phyloP scores from a whole-genome alignment of 2,888 invertebrate species.

The Spicauda simplicius region DNA sequence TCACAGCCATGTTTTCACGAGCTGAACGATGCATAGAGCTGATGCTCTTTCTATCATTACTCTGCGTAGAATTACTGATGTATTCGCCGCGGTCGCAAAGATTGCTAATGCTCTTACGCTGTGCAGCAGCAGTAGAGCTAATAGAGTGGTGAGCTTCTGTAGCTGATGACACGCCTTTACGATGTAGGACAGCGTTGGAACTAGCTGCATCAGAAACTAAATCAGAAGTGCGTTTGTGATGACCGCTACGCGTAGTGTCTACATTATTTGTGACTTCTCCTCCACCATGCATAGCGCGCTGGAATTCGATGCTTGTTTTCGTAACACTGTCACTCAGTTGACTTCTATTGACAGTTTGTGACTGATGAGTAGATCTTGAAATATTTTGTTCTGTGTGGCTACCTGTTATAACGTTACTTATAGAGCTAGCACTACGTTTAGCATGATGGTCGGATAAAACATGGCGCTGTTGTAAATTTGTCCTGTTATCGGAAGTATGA shows the following conservation, averaged over 20 bases:
- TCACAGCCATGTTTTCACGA: constrained; percentile 79
- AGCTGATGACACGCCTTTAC: constrained; percentile 88
- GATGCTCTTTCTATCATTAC: constrained; percentile 90
- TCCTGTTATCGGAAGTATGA: constrained; percentile 50
- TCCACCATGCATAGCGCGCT: constrained; percentile 78
- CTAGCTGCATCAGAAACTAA: constrained; percentile 90
- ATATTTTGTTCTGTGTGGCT: constrained; percentile 53
- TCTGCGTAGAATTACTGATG: constrained; percentile 87
- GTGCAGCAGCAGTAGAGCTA: constrained; percentile 90
- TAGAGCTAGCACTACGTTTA: constrained; percentile 34
- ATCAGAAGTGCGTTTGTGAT: constrained; percentile 90
- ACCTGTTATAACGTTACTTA: constrained; percentile 50
- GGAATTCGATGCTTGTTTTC: constrained; percentile 82
- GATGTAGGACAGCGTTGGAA: constrained; percentile 90
- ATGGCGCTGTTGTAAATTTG: constrained; percentile 45
- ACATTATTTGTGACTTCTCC: constrained; percentile 50
- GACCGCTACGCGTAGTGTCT: constrained; percentile 70
- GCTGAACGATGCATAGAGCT: constrained; percentile 91
- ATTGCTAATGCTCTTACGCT: constrained; percentile 92
- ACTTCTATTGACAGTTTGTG: constrained; percentile 66
- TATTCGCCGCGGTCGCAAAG: constrained; percentile 90
- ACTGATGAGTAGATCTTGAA: constrained; percentile 58
- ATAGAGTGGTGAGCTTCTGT: constrained; percentile 90
- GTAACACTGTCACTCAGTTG: constrained; percentile 77
- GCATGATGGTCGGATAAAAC: constrained; percentile 34